A percentile compares a stretch with the other conserved stretches of the same genome.
phyloP scores from a whole-genome alignment of 2,888 invertebrate species.

The Eristalis intricaria region DNA sequence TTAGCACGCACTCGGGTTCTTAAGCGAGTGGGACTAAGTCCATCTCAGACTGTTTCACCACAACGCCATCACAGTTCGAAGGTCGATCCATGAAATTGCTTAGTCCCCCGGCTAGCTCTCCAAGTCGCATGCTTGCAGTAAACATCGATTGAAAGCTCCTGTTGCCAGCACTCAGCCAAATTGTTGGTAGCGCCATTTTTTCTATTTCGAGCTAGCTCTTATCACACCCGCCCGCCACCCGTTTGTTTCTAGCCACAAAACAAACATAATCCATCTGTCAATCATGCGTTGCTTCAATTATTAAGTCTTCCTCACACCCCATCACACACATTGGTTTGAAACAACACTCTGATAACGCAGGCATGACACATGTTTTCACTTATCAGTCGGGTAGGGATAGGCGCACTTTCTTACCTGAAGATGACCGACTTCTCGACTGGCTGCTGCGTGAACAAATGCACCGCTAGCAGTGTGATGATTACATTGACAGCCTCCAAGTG shows the following conservation, averaged over 20 bases:
- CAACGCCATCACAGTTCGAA: no score
- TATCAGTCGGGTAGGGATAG: not conserved
- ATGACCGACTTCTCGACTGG: constrained; percentile 87
- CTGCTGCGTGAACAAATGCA: constrained; percentile 90
- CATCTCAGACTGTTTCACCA: no score
- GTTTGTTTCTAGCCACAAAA: not conserved
- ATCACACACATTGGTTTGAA: not conserved
- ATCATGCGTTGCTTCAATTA: not conserved
- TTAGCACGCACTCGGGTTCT: no score
- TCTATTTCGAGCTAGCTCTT: not conserved
- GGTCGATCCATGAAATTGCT: no score
- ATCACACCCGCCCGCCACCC: no score
- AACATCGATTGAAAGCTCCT: no score
- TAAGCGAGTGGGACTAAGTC: no score
- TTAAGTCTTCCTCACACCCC: not conserved
- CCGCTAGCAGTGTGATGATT: constrained; percentile 92
- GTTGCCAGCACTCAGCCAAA: no score
- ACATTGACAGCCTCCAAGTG: constrained; percentile 95
- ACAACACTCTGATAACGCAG: not conserved
- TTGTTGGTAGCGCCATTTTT: no score
- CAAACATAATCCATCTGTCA: not conserved
- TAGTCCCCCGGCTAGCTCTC: no score
- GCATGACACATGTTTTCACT: not conserved
- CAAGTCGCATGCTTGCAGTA: no score
- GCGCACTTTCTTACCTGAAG: constrained; percentile 74